A percentile compares a stretch with the other conserved stretches of the same genome.
Conservation (phyloP, 2,113 vertebrate genomes). For the Ranitomeya variabilis region DNA sequence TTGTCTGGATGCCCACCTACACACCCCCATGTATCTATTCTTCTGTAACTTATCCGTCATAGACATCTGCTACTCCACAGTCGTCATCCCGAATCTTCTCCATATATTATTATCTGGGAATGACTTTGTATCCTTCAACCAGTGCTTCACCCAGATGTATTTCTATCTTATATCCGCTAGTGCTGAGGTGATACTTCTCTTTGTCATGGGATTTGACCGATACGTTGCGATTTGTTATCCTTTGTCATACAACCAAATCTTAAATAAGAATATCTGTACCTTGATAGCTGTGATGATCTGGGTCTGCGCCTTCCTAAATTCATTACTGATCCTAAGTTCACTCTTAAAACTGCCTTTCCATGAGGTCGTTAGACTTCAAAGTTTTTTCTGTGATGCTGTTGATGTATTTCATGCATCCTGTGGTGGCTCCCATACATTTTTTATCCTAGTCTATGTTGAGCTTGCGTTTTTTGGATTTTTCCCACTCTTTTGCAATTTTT, state of each 20-base stretch:
- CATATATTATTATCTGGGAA: constrained; percentile 28
- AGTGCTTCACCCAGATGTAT: neutral
- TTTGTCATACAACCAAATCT: constrained; percentile 51
- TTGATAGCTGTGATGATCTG: neutral
- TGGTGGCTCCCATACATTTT: neutral
- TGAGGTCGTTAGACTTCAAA: neutral
- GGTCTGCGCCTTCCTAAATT: neutral
- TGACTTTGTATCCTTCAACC: neutral
- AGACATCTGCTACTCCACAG: constrained; percentile 18
- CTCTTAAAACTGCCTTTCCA: too few relatives aligned
- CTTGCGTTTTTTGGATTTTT: neutral
- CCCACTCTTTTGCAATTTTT: neutral
- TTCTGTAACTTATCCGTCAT: constrained; percentile 14
- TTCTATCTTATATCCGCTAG: neutral
- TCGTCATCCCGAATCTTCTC: constrained; percentile 22
- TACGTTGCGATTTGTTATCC: constrained; percentile 64
- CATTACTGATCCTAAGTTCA: neutral
- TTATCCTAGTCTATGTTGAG: neutral
- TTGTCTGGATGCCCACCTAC: neutral
- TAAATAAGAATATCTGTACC: constrained; percentile 56
- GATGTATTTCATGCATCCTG: neutral
- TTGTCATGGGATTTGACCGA: constrained; percentile 52
- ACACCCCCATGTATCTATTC: constrained; percentile 30
- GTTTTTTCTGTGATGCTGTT: neutral
- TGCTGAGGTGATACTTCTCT: neutral